These are phyloP conservation scores for Drosophila kambysellisi DNA, from an alignment of 2,888 invertebrate genomes.

Conservation along the genomic window DNA sequence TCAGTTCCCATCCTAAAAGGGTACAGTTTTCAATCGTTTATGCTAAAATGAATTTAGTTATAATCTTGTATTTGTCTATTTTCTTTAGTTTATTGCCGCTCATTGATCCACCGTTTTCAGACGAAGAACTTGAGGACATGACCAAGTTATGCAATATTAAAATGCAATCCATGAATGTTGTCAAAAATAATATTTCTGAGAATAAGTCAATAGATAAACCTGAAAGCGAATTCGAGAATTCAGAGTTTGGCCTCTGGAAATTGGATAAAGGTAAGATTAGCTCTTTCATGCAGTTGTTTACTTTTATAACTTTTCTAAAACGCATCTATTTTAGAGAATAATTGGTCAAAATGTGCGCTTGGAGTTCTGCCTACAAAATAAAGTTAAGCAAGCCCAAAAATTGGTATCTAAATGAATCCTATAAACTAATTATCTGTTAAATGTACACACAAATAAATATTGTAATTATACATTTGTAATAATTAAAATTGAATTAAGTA, in stretches of 20 bases:
- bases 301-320: neutral
- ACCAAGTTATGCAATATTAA: constrained; percentile 57
- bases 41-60: neutral
- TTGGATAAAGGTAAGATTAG: constrained; percentile 64
- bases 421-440: neutral
- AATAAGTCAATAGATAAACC: neutral
- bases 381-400: neutral
- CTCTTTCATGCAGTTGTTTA: neutral
- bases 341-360: constrained; percentile 81
- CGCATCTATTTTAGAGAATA: constrained; percentile 59
- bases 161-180: neutral
- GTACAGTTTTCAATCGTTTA: constrained; percentile 47
- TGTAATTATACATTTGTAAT: neutral
- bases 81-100: constrained; percentile 74
- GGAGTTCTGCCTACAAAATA: constrained; percentile 72
- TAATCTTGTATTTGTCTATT: neutral
- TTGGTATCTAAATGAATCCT: neutral
- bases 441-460: neutral
- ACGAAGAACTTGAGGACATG: constrained; percentile 56
- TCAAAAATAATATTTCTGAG: neutral
- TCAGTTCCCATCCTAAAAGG: constrained; percentile 75
- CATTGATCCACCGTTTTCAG: constrained; percentile 70
- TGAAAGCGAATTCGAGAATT: neutral
- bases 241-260: constrained; percentile 77
- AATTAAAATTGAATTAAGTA: neutral